These are phyloP conservation scores for Drosophila paramelanica DNA, from an alignment of 2,888 invertebrate genomes.

Conservation along the genomic window DNA sequence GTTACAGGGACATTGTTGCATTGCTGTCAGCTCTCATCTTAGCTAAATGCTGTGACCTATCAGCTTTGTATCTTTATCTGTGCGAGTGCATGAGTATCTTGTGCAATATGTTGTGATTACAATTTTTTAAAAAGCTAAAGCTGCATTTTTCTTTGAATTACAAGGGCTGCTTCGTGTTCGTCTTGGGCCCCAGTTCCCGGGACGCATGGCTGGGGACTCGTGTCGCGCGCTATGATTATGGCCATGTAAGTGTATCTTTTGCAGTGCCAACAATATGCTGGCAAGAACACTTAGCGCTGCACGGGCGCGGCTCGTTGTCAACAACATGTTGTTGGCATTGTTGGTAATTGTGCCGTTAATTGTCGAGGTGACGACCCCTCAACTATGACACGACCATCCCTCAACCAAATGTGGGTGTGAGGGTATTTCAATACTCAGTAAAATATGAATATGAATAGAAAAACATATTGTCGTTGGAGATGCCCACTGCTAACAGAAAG, in stretches of 20 bases:
- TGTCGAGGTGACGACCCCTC: slow-evolving; percentile 70
- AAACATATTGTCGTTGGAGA: no score
- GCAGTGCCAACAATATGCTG: slow-evolving; percentile 54
- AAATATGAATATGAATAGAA: not conserved
- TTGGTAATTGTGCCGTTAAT: slow-evolving; percentile 77
- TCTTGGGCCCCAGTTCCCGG: slow-evolving; percentile 18
- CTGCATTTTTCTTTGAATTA: slow-evolving; percentile 82
- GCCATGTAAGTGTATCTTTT: slow-evolving; percentile 60
- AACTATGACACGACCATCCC: slow-evolving; percentile 52
- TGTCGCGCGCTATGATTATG: slow-evolving; percentile 39
- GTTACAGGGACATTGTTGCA: slow-evolving; percentile 51
- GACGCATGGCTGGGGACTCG: slow-evolving; percentile 9
- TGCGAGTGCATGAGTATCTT: slow-evolving; percentile 27
- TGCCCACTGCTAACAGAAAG: no score
- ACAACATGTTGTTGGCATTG: slow-evolving; percentile 56
- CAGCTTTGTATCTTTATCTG: slow-evolving; percentile 76
- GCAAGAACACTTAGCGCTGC: slow-evolving; percentile 67
- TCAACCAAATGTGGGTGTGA: slow-evolving; percentile 21
- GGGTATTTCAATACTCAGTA: not conserved
- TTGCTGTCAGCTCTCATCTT: slow-evolving; percentile 29
- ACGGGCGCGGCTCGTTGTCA: slow-evolving; percentile 40
- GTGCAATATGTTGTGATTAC: slow-evolving; percentile 78
- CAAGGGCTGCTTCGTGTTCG: slow-evolving; percentile 39
- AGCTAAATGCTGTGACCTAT: slow-evolving; percentile 82
- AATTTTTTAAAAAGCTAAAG: slow-evolving; percentile 82